A percentile compares a stretch with the other conserved stretches of the same genome.
These are phyloP conservation scores for Clupea harengus DNA, from an alignment of 2,113 vertebrate species.

Conservation along the genomic window DNA sequence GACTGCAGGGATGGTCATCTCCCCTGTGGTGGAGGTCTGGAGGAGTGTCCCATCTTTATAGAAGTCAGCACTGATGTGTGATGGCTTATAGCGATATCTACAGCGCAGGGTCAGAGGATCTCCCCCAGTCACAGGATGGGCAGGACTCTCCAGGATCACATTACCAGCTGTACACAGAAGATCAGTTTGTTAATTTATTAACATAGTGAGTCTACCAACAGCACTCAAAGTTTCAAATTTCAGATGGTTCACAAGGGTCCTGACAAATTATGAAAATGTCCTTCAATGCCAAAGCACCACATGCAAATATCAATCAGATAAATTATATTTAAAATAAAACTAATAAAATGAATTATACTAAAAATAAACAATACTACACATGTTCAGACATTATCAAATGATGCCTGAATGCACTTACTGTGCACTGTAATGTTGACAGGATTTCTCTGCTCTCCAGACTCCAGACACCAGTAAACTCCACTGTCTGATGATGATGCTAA, in stretches of 20 bases:
- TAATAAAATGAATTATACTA: no score
- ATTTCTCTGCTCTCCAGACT: slow-evolving; percentile 16
- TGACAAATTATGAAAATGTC: background rate
- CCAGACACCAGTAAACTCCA: slow-evolving; percentile 9
- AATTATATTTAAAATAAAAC: background rate
- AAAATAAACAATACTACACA: background rate
- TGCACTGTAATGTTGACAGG: slow-evolving; percentile 1
- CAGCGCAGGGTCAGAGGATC: slow-evolving; percentile 10
- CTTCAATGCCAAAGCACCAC: no score
- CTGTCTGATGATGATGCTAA: background rate
- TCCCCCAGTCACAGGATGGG: background rate
- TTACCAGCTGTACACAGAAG: background rate
- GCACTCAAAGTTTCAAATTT: background rate
- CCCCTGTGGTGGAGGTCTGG: slow-evolving; percentile 8
- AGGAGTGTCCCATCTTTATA: slow-evolving; percentile 16
- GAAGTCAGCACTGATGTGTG: slow-evolving; percentile 4
- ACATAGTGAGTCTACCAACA: background rate
- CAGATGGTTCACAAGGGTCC: background rate
- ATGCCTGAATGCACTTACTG: background rate
- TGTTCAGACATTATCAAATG: background rate
- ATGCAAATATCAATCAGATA: no score
- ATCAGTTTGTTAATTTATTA: background rate
- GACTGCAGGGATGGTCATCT: slow-evolving; percentile 47
- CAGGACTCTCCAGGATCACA: slow-evolving; percentile 12
- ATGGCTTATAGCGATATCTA: slow-evolving; percentile 14